Evolutionary conservation across 1,140 invertebrate species (phyloP).

Genomic region (Cataglyphis hispanica): DNA sequence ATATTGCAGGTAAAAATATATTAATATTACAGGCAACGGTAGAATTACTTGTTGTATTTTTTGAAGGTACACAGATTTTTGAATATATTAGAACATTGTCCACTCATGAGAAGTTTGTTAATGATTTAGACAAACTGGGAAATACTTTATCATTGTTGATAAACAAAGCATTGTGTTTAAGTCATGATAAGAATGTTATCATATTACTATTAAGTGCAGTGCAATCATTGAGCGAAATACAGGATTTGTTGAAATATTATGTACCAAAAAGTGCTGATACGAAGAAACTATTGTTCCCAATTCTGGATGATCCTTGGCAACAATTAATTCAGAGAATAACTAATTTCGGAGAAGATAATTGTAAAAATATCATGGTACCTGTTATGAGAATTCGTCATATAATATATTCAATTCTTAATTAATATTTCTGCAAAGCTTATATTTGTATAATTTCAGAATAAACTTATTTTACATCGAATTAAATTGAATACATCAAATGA

Average conservation of each 20-base stretch:
- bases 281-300: constrained; percentile 57
- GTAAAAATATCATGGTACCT: constrained; percentile 74
- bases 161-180: constrained; percentile 57
- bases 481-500: constrained; percentile 49
- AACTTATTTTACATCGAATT: constrained; percentile 73
- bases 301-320: constrained; percentile 69
- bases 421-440: constrained; percentile 20
- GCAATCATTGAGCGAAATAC: constrained; percentile 67
- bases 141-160: constrained; percentile 71
- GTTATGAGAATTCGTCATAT: neutral
- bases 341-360: constrained; percentile 64
- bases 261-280: constrained; percentile 50
- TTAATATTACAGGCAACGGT: constrained; percentile 70
- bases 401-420: constrained; percentile 15
- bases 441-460: constrained; percentile 76
- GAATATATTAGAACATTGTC: constrained; percentile 66
- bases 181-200: constrained; percentile 61
- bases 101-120: constrained; percentile 75
- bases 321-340: constrained; percentile 70
- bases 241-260: constrained; percentile 72
- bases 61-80: constrained; percentile 75
- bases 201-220: constrained; percentile 69
- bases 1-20: constrained; percentile 74
- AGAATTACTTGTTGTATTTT: constrained; percentile 72
- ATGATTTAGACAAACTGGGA: constrained; percentile 69